These are phyloP conservation scores for Megalonaias nervosa DNA, from an alignment of 1,140 invertebrate species.

Conservation along the genomic window DNA sequence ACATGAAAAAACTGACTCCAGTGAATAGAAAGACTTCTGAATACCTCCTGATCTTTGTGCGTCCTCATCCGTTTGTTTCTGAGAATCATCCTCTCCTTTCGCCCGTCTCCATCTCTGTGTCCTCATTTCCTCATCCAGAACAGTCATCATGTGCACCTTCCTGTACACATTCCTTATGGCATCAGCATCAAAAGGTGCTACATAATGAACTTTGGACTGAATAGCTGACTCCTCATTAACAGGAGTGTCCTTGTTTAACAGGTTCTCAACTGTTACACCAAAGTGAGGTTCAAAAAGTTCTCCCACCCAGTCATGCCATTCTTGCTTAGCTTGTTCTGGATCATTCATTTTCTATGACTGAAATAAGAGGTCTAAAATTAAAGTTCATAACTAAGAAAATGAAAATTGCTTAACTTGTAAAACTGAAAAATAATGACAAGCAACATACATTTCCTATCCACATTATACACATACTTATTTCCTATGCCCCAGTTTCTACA, in stretches of 20 bases:
- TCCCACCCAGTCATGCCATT: constrained; percentile 45
- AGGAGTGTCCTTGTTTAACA: constrained; percentile 17
- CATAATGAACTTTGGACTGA: constrained; percentile 35
- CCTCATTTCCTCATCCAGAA: constrained; percentile 44
- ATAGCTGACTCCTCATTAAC: constrained; percentile 28
- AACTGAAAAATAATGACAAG: no score
- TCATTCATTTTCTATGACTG: no score
- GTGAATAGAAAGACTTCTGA: no score
- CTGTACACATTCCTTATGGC: constrained; percentile 47
- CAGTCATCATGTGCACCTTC: constrained; percentile 44
- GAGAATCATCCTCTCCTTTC: background rate
- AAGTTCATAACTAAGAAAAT: no score
- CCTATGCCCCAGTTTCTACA: no score
- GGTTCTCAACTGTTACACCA: constrained; percentile 30
- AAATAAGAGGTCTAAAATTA: no score
- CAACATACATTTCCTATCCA: no score
- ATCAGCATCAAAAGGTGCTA: constrained; percentile 43
- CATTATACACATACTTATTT: no score
- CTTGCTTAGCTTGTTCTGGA: background rate
- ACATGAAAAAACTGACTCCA: no score
- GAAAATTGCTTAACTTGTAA: no score
- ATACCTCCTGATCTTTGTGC: no score
- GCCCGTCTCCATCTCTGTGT: constrained; percentile 17
- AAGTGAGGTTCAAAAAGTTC: constrained; percentile 44
- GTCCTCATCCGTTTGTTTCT: no score